A percentile compares a stretch with the other conserved stretches of the same genome.
These are phyloP conservation scores for Drosophila sp. DNA, from an alignment of 1,140 invertebrate species.

Conservation along the genomic window DNA sequence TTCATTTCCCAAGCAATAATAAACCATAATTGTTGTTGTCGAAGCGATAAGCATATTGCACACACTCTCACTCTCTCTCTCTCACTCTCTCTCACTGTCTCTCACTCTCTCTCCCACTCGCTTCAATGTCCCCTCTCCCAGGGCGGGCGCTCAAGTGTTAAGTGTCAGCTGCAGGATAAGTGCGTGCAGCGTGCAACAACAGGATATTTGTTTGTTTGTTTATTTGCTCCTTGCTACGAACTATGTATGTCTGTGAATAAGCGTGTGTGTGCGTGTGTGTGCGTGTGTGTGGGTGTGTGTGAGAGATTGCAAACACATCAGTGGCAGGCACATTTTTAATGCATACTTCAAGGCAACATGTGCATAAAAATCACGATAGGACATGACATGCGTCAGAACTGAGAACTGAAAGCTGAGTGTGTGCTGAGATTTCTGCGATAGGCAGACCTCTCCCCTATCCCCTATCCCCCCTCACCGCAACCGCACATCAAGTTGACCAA, in stretches of 20 bases:
- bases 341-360: constrained; percentile 42
- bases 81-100: neutral
- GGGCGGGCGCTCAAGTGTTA: constrained; percentile 72
- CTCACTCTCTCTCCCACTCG: neutral
- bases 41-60: constrained; percentile 74
- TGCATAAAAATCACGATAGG: constrained; percentile 46
- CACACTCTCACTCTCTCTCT: neutral
- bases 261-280: constrained; percentile 32
- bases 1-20: constrained; percentile 79
- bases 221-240: constrained; percentile 47
- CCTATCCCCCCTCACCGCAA: neutral
- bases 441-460: neutral
- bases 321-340: constrained; percentile 49
- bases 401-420: neutral
- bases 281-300: constrained; percentile 28
- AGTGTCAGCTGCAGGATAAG: constrained; percentile 83
- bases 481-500: constrained; percentile 41
- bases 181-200: constrained; percentile 61
- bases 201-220: constrained; percentile 80
- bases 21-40: constrained; percentile 74
- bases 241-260: constrained; percentile 5
- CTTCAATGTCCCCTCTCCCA: constrained; percentile 1
- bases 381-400: constrained; percentile 19
- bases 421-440: constrained; percentile 26
- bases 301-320: constrained; percentile 53